Evolutionary conservation across 2,888 invertebrate species (phyloP).

Genomic region (Aspidapion aeneum): DNA sequence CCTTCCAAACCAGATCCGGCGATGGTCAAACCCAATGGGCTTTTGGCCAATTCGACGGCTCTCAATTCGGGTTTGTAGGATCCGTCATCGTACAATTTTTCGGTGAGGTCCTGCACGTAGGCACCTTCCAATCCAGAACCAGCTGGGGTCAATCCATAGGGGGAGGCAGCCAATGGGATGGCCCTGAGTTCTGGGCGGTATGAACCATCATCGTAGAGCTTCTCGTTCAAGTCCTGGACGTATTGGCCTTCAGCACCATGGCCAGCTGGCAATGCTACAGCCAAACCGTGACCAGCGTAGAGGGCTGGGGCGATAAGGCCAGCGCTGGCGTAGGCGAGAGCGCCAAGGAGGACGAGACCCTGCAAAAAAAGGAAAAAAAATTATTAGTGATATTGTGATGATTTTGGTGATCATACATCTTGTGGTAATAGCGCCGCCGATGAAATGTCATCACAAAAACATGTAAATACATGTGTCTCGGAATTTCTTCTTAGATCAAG

Average conservation of each 20-base stretch:
- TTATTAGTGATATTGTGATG: neutral
- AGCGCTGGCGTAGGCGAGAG: slow-evolving; percentile 29
- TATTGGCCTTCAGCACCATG: slow-evolving; percentile 34
- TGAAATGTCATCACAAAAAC: too few relatives aligned
- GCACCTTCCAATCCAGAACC: slow-evolving; percentile 35
- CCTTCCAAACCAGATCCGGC: slow-evolving; percentile 37
- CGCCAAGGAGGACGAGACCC: slow-evolving; percentile 25
- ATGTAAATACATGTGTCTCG: too few relatives aligned
- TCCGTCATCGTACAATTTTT: slow-evolving; percentile 37
- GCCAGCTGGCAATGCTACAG: slow-evolving; percentile 21
- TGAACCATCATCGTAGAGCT: slow-evolving; percentile 37
- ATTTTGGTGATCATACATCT: too few relatives aligned
- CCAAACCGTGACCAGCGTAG: slow-evolving; percentile 6
- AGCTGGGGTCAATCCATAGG: slow-evolving; percentile 30
- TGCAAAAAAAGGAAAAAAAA: too few relatives aligned
- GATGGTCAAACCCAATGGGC: slow-evolving; percentile 31
- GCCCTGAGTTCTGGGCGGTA: slow-evolving; percentile 33
- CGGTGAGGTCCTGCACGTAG: slow-evolving; percentile 34
- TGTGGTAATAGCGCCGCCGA: too few relatives aligned
- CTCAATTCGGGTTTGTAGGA: slow-evolving; percentile 34
- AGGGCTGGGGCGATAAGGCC: slow-evolving; percentile 25
- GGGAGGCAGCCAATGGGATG: slow-evolving; percentile 29
- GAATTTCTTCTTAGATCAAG: too few relatives aligned
- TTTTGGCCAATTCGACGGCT: slow-evolving; percentile 29
- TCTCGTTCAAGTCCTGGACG: slow-evolving; percentile 32